Percentiles rank a stretch among this genome's conserved stretches.
phyloP scores from a whole-genome alignment of 2,113 vertebrate species.

The Coptodon bakossiorum region DNA sequence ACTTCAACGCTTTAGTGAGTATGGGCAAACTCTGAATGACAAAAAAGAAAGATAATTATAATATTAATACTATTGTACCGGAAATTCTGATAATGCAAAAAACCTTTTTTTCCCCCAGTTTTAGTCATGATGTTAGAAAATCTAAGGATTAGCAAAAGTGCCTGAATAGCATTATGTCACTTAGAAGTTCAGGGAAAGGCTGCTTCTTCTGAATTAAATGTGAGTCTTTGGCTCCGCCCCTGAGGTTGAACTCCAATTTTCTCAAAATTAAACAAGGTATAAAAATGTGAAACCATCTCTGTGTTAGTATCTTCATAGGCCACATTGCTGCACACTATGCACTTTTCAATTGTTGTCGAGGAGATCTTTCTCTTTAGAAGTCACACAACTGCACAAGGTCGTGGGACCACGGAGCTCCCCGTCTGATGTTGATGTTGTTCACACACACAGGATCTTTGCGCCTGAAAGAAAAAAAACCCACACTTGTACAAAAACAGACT shows the following conservation, averaged over 20 bases:
- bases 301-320: not conserved
- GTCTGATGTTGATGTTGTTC: conserved; percentile 56
- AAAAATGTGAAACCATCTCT: not conserved
- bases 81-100: not conserved
- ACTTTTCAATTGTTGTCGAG: not conserved
- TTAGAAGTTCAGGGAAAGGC: not conserved
- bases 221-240: not conserved
- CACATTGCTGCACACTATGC: not conserved
- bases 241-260: not conserved
- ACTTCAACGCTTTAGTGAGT: not conserved
- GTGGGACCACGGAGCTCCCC: conserved; percentile 65
- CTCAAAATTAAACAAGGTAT: not conserved
- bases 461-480: conserved; percentile 25
- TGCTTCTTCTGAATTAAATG: not conserved
- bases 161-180: not conserved
- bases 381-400: conserved; percentile 69
- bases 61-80: not conserved
- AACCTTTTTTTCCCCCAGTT: rapidly evolving
- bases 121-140: not conserved
- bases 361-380: not conserved
- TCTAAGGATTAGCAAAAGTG: not conserved
- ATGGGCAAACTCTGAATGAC: not conserved
- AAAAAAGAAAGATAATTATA: not conserved
- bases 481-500: not conserved
- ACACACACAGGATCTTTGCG: conserved; percentile 59